These are phyloP conservation scores for Chrysina gloriosa DNA, from an alignment of 2,888 invertebrate genomes.

Conservation along the genomic window DNA sequence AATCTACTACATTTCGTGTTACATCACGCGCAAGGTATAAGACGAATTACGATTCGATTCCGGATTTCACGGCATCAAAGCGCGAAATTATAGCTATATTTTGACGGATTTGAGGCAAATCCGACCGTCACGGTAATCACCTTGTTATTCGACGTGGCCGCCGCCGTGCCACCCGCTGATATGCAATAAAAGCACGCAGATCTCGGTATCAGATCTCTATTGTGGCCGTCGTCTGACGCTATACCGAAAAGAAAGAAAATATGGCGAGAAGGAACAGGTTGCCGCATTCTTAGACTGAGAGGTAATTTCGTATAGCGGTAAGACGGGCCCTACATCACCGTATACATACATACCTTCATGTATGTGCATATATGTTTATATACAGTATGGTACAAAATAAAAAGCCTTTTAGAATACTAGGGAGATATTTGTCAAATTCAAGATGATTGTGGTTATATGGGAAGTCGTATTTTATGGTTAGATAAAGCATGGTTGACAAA, in stretches of 20 bases:
- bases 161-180: slow-evolving; percentile 18
- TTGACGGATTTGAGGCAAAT: not conserved
- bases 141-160: slow-evolving; percentile 3
- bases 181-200: slow-evolving; percentile 18
- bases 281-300: slow-evolving; percentile 40
- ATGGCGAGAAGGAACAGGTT: slow-evolving; percentile 39
- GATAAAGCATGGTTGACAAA: no score
- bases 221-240: not conserved
- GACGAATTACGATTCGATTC: not conserved
- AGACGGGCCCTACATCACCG: slow-evolving; percentile 36
- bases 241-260: slow-evolving; percentile 4
- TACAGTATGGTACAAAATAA: no score
- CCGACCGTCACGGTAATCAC: slow-evolving; percentile 6
- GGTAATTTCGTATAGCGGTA: slow-evolving; percentile 41
- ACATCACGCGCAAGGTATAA: not conserved
- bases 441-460: no score
- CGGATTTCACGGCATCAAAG: not conserved
- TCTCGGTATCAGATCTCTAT: slow-evolving; percentile 26
- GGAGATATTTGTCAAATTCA: no score
- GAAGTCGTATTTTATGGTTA: no score
- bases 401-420: no score
- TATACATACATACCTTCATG: not conserved
- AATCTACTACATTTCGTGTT: no score
- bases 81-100: not conserved
- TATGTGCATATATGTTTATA: not conserved